These are phyloP conservation scores for Brachyopa scutellaris DNA, from an alignment of 2,888 invertebrate genomes.

Conservation along the genomic window DNA sequence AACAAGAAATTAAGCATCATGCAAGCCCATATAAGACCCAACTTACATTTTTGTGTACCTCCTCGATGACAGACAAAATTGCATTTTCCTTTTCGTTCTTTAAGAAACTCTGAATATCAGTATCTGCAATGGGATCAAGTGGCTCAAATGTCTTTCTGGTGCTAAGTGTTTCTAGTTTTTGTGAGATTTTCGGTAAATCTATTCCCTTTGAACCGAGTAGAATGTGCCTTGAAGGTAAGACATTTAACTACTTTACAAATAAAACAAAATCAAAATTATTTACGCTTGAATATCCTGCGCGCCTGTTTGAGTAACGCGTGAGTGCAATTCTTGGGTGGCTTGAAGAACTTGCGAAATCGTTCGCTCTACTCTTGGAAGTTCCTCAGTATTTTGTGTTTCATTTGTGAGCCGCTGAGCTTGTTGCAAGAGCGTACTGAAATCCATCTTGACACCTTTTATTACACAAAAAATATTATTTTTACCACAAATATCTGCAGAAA, in stretches of 20 bases:
- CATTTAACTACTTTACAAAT: conserved; percentile 1
- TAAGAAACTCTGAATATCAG: conserved; percentile 94
- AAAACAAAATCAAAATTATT: conserved; percentile 52
- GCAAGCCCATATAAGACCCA: not conserved
- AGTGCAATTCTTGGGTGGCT: conserved; percentile 94
- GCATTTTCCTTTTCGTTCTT: conserved; percentile 97
- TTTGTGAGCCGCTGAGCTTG: conserved; percentile 96
- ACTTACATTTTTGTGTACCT: conserved; percentile 90
- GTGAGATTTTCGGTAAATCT: conserved; percentile 95
- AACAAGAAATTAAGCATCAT: too few species aligned
- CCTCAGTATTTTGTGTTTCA: conserved; percentile 92
- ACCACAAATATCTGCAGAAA: not conserved
- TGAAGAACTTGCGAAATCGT: conserved; percentile 95
- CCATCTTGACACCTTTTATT: conserved; percentile 80
- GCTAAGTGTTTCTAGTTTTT: conserved; percentile 94
- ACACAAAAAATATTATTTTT: not conserved
- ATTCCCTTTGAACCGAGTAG: conserved; percentile 95
- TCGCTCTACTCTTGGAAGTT: conserved; percentile 92
- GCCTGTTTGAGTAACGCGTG: conserved; percentile 91
- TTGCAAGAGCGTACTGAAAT: conserved; percentile 93
- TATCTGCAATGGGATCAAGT: conserved; percentile 93
- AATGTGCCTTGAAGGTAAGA: too few species aligned
- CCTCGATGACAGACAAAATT: conserved; percentile 94
- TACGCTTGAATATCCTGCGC: conserved; percentile 95
- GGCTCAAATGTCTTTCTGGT: conserved; percentile 94